Evolutionary conservation across 2,113 vertebrate species (phyloP), one percentile per base, ranked within the genome.

Genomic region (Glareola pratincola): DNA sequence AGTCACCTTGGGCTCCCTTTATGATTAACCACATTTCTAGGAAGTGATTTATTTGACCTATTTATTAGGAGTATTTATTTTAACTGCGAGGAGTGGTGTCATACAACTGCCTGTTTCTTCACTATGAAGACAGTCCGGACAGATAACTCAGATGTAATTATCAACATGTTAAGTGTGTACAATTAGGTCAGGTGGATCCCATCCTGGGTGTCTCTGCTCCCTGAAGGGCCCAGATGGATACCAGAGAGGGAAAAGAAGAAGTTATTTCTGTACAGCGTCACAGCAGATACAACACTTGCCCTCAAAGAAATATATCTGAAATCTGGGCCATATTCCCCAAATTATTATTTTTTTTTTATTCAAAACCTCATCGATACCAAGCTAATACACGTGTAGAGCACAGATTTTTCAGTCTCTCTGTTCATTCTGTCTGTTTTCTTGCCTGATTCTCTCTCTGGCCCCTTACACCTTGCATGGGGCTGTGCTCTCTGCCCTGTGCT

Each of bases 391-490:
- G 3, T 19, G 12, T 34, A 56, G 16, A 57, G 8, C 5, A 30
- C 26, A 36, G 19, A 24, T 36, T 84, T 94, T 80, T 71, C 21
- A 21, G 48, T 43, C 20, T 84, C n/a, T 63, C 23, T 76, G 8
- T 60, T 81, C 21, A 53, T 86, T 77, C 29, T 45, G 6, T 17
- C 29, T 54, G 11, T 37, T 41, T 77, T 87, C 50, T 77, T 78
- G 3, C 27, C 16, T 1, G 1, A 23, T 91, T 74, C 37, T 12
- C 12, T 50, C 39, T 73, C 63, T 76, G 48, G 4, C 20, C 23
- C 11, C 9, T 64, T 64, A 34, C 0, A 2, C 29, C 14, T 68
- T 72, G 19, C 10, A 36, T 0, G 2, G 54, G 50, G 17, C 57
- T 72, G 22, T 74, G 21, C 13, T 21, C 24, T 15, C 18, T 27